phyloP scores from a whole-genome alignment of 2,113 vertebrate genomes.

The Tamias sibiricus region DNA sequence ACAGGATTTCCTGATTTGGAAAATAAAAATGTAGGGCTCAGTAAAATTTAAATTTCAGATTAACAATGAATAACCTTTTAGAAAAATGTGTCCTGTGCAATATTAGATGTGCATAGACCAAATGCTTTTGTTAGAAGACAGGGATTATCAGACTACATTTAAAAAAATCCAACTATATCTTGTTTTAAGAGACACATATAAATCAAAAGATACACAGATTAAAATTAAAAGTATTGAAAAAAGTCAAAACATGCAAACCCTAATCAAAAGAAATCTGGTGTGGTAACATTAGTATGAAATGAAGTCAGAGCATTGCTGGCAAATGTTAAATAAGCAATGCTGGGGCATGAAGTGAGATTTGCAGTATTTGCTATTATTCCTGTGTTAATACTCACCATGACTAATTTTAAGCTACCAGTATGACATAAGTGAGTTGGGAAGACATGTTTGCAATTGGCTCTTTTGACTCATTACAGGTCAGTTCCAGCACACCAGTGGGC shows the following conservation, averaged over 20 bases:
- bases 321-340: background rate
- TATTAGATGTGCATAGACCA: background rate
- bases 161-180: background rate
- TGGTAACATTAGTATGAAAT: background rate
- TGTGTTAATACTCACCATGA: background rate
- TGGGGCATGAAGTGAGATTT: background rate
- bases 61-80: background rate
- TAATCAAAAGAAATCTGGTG: background rate
- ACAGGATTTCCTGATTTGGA: background rate
- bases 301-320: background rate
- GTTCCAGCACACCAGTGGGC: background rate
- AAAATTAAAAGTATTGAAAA: conserved; percentile 36
- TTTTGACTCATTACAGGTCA: background rate
- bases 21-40: background rate
- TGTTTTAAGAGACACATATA: background rate
- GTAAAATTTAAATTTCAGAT: conserved; percentile 20
- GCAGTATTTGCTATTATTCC: background rate
- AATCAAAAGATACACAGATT: background rate
- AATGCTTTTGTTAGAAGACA: background rate
- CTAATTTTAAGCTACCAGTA: background rate
- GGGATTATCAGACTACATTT: background rate
- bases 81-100: background rate
- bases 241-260: background rate
- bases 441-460: no score
- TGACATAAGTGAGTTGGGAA: background rate